Percentiles rank a stretch among this genome's conserved stretches.
Evolutionary conservation across 2,888 invertebrate species (phyloP).

Genomic region (Aradus depressus): DNA sequence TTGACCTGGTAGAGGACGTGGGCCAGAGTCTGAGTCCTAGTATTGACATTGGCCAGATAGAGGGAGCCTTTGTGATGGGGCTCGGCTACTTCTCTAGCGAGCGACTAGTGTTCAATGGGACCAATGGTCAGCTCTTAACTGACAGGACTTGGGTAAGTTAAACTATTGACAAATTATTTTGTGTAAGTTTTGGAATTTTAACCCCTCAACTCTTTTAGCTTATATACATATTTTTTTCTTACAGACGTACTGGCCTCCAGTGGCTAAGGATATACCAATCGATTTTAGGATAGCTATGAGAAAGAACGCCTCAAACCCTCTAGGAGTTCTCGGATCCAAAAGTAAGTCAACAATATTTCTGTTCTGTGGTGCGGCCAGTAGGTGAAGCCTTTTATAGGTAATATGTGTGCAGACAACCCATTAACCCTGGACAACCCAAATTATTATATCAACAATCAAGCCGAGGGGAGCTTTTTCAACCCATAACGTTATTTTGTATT

Average conservation of each 20-base stretch:
- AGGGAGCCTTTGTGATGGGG: slow-evolving; percentile 43
- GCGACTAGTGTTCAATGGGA: slow-evolving; percentile 49
- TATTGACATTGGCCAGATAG: slow-evolving; percentile 59
- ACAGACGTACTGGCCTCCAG: slow-evolving; percentile 60
- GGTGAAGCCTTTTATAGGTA: too few species aligned
- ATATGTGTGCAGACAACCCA: too few species aligned
- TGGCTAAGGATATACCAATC: slow-evolving; percentile 64
- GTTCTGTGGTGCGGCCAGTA: too few species aligned
- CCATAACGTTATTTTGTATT: too few species aligned
- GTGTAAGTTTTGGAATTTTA: too few species aligned
- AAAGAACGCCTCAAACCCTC: slow-evolving; percentile 51
- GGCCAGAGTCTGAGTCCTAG: slow-evolving; percentile 60
- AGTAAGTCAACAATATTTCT: too few species aligned
- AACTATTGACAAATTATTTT: too few species aligned
- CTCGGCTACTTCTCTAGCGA: slow-evolving; percentile 67
- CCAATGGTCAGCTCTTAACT: slow-evolving; percentile 55
- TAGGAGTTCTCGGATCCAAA: slow-evolving; percentile 62
- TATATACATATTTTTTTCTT: slow-evolving; percentile 21
- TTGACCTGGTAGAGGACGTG: slow-evolving; percentile 61
- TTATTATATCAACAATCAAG: too few species aligned
- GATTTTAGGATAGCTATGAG: slow-evolving; percentile 60
- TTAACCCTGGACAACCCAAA: too few species aligned
- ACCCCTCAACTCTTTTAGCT: too few species aligned
- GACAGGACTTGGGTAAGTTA: slow-evolving; percentile 60
- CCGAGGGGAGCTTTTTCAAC: too few species aligned